Base-by-base conservation (phyloP, 2,113 vertebrate genomes). In the Pomatorhinus ruficollis region DNA sequence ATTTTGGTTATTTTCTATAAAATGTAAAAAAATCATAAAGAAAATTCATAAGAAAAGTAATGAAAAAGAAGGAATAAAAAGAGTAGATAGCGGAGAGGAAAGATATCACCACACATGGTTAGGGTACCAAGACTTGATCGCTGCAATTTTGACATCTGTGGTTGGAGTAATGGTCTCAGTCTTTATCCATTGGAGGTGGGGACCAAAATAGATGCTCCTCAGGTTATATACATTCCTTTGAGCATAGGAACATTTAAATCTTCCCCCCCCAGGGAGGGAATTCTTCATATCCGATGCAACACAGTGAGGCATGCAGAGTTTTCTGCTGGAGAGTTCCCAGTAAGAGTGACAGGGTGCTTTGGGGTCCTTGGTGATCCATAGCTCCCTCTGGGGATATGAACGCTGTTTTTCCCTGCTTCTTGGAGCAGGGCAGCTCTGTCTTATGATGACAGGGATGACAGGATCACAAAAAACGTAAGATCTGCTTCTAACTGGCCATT, bases 111-210 rank as follows among this genome's bases (percentile, higher is more conserved):
- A 45, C 16, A 6, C 16, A 22, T 27, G 61, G 30, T n/a, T 9
- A 10, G 15, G 28, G 12, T 15, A 35, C 54, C 10, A 30, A 61
- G 39, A 47, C 17, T 54, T 31, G 16, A 35, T 75, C 1, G 0
- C 12, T 40, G 12, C 11, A 54, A 35, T 68, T 76, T 68, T 40
- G 16, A 49, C 1, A 0, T 33, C 21, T 54, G 17, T 68, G 9
- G 4, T 35, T 19, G 17, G 17, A 68, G 20, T 35, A 47, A 35
- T 35, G 2, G 14, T 35, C 0, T 0, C 11, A 53, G 6, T 9
- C 54, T 76, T 53, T 14, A 76, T 31, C n/a, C 6, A 7, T 11
- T 69, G 35, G 4, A 12, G 1, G 1, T 15, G 8, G 30, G 17
- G 6, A 47, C 7, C 14, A 83, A 64, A 64, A 39, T 7, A 54